These are phyloP conservation scores for Ptilorrhoa leucosticta DNA, from an alignment of 2,113 vertebrate species.

Conservation along the genomic window DNA sequence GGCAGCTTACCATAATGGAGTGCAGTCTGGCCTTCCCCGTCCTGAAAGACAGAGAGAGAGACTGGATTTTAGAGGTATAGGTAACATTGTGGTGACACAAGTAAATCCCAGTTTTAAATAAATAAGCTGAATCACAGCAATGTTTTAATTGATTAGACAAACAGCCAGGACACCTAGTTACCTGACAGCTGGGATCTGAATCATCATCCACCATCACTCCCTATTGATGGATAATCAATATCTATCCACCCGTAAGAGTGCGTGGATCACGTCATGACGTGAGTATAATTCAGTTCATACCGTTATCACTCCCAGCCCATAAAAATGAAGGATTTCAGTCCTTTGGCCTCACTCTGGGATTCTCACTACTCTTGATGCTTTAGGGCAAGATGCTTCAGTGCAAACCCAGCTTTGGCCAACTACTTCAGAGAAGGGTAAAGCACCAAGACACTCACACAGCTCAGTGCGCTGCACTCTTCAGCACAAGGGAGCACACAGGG, in stretches of 20 bases:
- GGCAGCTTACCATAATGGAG: slow-evolving; percentile 93
- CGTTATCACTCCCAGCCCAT: neutral
- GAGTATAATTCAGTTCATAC: slow-evolving; percentile 14
- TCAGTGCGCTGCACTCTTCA: neutral
- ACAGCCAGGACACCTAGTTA: neutral
- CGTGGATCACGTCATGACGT: neutral
- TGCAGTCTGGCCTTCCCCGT: slow-evolving; percentile 95
- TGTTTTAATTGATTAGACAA: neutral
- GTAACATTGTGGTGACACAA: neutral
- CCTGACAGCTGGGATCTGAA: neutral
- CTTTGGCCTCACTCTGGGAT: neutral
- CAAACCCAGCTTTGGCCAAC: neutral
- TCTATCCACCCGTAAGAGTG: neutral
- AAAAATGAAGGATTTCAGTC: slow-evolving; percentile 32
- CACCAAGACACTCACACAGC: rapidly evolving
- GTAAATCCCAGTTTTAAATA: neutral
- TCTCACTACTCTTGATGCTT: neutral
- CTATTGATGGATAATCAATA: slow-evolving; percentile 24
- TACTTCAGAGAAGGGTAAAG: neutral
- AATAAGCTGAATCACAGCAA: neutral
- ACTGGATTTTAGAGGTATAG: slow-evolving; percentile 34
- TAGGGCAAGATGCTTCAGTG: neutral
- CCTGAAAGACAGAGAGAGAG: slow-evolving; percentile 77
- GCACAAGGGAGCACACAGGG: neutral
- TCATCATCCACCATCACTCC: neutral